phyloP scores from a whole-genome alignment of 2,888 invertebrate genomes.

The Siphlonurus alternatus region DNA sequence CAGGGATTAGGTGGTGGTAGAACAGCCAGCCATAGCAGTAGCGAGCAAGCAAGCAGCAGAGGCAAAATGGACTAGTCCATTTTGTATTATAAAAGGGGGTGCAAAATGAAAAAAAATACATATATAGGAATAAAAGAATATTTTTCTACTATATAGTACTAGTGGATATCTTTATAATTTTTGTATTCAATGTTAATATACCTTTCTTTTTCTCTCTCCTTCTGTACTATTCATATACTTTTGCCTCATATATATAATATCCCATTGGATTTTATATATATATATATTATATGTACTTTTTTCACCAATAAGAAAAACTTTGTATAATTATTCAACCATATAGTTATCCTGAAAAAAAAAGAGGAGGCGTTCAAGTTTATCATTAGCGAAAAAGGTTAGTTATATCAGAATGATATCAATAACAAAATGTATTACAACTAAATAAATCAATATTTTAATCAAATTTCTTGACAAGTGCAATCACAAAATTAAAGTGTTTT shows the following conservation, averaged over 20 bases:
- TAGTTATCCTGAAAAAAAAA: neutral
- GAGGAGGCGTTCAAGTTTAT: neutral
- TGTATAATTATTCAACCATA: neutral
- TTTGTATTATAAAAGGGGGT: neutral
- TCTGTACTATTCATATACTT: neutral
- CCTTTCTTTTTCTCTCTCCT: neutral
- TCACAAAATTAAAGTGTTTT: no score
- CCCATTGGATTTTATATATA: neutral
- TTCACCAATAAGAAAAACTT: neutral
- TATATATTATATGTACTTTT: no score
- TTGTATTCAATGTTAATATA: neutral
- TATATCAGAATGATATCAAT: no score
- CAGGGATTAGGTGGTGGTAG: neutral
- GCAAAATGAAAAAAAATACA: no score
- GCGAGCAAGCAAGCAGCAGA: neutral
- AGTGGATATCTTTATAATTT: neutral
- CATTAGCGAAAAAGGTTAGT: neutral
- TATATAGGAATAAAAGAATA: no score
- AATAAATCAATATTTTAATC: no score
- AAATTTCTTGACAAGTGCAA: no score
- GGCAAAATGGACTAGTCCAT: neutral
- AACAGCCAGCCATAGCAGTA: no score
- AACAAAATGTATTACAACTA: no score
- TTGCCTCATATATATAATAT: neutral
- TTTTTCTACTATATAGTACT: neutral